Evolutionary conservation across 2,113 vertebrate genomes (phyloP).

Genomic region (Chloroceryle aenea): DNA sequence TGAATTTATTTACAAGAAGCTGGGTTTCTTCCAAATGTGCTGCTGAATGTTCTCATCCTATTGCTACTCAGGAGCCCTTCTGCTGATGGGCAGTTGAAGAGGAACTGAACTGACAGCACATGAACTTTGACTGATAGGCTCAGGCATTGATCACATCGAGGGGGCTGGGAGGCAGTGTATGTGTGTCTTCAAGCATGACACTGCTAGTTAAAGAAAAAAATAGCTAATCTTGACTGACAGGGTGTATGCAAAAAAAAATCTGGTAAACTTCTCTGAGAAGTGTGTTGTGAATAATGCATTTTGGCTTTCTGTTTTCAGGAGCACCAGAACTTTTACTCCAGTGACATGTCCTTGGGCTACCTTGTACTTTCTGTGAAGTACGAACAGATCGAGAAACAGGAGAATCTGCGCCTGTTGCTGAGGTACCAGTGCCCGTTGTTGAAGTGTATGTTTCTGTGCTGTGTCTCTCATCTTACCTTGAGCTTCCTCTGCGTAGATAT

Average conservation of each 20-base stretch:
- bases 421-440: slow-evolving; percentile 75
- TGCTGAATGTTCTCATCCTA: neutral
- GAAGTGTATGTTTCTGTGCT: neutral
- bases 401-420: slow-evolving; percentile 83
- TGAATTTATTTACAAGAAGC: neutral
- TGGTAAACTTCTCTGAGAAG: neutral
- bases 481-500: neutral
- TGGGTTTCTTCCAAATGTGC: neutral
- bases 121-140: neutral
- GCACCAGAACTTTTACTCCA: slow-evolving; percentile 89
- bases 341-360: slow-evolving; percentile 81
- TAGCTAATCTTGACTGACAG: neutral
- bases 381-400: slow-evolving; percentile 82
- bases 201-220: neutral
- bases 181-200: neutral
- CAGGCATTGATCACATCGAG: neutral
- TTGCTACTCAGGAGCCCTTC: neutral
- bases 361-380: slow-evolving; percentile 88
- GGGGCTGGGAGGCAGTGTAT: neutral
- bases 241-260: neutral
- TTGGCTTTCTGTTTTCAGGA: slow-evolving; percentile 73
- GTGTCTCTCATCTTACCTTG: neutral
- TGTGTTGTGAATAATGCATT: neutral
- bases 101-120: neutral
- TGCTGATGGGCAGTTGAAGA: neutral